phyloP scores from a whole-genome alignment of 2,888 invertebrate species.

The Epinotia ramella region DNA sequence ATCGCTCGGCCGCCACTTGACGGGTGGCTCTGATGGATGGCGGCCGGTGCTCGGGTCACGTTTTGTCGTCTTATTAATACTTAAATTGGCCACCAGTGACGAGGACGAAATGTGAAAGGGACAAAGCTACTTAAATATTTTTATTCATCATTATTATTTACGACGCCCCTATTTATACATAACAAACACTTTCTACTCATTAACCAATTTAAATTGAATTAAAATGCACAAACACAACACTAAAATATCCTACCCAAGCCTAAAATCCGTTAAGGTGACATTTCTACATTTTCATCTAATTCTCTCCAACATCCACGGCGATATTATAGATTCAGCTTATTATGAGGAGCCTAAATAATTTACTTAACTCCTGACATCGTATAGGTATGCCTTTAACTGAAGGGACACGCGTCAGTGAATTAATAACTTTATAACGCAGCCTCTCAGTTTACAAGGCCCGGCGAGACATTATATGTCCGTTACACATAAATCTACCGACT shows the following conservation, averaged over 20 bases:
- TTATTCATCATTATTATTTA: conserved; percentile 41
- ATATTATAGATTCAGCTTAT: conserved; percentile 31
- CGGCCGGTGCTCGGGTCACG: conserved; percentile 73
- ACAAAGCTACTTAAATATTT: conserved; percentile 43
- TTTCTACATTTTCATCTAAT: background rate
- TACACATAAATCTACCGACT: conserved; percentile 48
- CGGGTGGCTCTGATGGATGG: conserved; percentile 80
- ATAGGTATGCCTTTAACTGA: conserved; percentile 38
- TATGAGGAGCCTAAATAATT: conserved; percentile 33
- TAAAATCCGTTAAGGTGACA: background rate
- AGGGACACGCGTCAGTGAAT: conserved; percentile 46
- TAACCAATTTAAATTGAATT: background rate
- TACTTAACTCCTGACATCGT: conserved; percentile 28
- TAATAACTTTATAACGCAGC: conserved; percentile 54
- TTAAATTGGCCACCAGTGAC: conserved; percentile 83
- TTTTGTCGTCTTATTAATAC: conserved; percentile 85
- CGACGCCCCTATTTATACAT: conserved; percentile 28
- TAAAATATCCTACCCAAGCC: no score
- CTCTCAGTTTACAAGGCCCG: conserved; percentile 61
- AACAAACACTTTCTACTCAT: conserved; percentile 39
- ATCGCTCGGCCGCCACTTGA: conserved; percentile 81
- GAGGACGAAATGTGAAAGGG: conserved; percentile 65
- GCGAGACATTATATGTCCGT: conserved; percentile 55
- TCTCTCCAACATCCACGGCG: background rate
- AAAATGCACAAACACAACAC: background rate